These are phyloP conservation scores for Ophion ventricosus DNA, from an alignment of 2,888 invertebrate genomes.

Conservation along the genomic window DNA sequence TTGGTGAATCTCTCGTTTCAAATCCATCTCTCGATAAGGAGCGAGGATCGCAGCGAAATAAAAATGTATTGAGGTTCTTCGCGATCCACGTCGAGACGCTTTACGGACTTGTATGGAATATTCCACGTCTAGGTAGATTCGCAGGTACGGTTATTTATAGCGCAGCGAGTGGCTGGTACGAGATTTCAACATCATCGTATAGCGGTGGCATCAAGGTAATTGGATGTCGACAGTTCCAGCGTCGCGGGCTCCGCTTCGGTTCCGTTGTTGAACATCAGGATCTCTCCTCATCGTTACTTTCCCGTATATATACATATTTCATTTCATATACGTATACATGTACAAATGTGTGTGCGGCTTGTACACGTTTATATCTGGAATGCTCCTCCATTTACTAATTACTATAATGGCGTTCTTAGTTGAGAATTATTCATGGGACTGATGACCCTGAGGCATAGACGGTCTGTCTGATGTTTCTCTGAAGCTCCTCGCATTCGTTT, in stretches of 20 bases:
- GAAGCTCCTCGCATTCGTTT: conserved; percentile 48
- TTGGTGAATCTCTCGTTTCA: too few relatives aligned
- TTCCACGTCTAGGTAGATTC: conserved; percentile 45
- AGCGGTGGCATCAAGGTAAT: conserved; percentile 67
- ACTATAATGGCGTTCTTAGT: conserved; percentile 72
- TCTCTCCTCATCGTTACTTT: conserved; percentile 34
- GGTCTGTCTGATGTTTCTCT: conserved; percentile 17
- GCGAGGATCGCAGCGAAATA: background rate
- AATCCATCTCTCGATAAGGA: background rate
- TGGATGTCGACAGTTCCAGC: conserved; percentile 67
- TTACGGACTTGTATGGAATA: conserved; percentile 49
- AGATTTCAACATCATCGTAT: conserved; percentile 63
- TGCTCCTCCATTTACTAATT: conserved; percentile 73
- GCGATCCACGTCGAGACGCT: background rate
- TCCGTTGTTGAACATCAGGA: conserved; percentile 52
- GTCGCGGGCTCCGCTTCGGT: conserved; percentile 28
- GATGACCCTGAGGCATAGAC: conserved; percentile 60
- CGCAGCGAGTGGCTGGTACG: conserved; percentile 59
- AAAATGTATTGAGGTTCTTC: background rate
- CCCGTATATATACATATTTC: conserved; percentile 7
- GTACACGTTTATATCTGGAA: conserved; percentile 34
- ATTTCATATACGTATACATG: background rate
- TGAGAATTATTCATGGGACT: conserved; percentile 70
- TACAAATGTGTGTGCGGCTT: background rate
- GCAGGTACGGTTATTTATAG: conserved; percentile 49